Conservation (phyloP, 2,888 invertebrate species). For the Tuta absoluta region DNA sequence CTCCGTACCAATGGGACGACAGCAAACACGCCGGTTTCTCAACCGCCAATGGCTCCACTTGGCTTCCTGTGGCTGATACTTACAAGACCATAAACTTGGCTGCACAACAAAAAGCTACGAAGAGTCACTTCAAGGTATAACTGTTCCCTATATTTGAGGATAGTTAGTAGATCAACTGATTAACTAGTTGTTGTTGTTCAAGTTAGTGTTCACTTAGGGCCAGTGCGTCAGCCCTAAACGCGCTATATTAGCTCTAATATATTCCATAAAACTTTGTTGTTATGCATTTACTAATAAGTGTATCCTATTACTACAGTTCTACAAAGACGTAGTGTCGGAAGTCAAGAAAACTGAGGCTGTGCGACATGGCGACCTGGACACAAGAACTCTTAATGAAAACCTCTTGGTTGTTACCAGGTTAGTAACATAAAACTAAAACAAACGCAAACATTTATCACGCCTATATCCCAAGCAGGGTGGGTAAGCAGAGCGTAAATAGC, state of each 20-base stretch:
- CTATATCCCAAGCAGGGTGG: too few species aligned
- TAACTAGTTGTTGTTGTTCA: too few species aligned
- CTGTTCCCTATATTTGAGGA: too few species aligned
- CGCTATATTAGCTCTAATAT: too few species aligned
- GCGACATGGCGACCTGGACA: slow-evolving; percentile 59
- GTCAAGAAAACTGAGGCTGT: slow-evolving; percentile 65
- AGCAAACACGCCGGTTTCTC: slow-evolving; percentile 77
- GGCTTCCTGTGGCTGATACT: slow-evolving; percentile 83
- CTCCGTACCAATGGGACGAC: slow-evolving; percentile 84
- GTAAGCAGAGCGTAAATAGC: too few species aligned
- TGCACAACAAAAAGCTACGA: slow-evolving; percentile 56
- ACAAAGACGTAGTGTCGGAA: slow-evolving; percentile 70
- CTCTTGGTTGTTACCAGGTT: slow-evolving; percentile 68
- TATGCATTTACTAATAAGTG: too few species aligned
- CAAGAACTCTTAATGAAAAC: slow-evolving; percentile 51
- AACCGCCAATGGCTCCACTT: slow-evolving; percentile 67
- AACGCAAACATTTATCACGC: too few species aligned
- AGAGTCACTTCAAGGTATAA: slow-evolving; percentile 78
- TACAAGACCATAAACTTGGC: slow-evolving; percentile 82
- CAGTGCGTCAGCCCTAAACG: too few species aligned
- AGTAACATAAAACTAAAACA: slow-evolving; percentile 1
- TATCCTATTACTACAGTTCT: slow-evolving; percentile 62
- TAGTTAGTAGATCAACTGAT: too few species aligned
- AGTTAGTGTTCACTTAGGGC: too few species aligned
- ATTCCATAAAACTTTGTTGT: too few species aligned